Evolutionary conservation across 2,797 vertebrate genomes (phyloP).

Genomic region (Tympanoctomys barrerae): DNA sequence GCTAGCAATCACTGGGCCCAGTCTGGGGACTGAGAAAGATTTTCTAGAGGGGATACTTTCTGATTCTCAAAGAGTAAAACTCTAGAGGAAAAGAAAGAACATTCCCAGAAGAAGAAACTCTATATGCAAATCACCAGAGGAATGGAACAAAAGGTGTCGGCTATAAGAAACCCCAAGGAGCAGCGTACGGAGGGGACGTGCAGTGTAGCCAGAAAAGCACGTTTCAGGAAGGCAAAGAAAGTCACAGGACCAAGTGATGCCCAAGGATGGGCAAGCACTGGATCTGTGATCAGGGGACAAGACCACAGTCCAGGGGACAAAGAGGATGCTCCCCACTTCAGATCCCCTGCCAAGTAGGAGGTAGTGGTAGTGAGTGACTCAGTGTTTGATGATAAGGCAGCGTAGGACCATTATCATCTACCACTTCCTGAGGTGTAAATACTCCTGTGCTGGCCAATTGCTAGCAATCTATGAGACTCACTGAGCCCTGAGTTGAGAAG

Average conservation of each 20-base stretch:
- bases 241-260: not conserved
- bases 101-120: not conserved
- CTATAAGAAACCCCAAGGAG: not conserved
- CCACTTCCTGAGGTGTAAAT: not conserved
- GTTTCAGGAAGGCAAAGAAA: not conserved
- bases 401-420: too few relatives aligned
- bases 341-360: not conserved
- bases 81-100: not conserved
- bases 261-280: not conserved
- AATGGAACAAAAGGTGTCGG: not conserved
- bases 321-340: not conserved
- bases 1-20: not conserved
- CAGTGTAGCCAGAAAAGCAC: not conserved
- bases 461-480: not conserved
- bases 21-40: not conserved
- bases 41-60: not conserved
- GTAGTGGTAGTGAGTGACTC: accelerated
- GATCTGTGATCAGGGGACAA: not conserved
- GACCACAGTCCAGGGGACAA: not conserved
- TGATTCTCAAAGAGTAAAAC: not conserved
- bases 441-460: not conserved
- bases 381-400: not conserved
- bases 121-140: not conserved
- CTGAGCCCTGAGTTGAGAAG: not conserved
- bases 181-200: not conserved